Percentiles rank a stretch among this genome's conserved stretches.
phyloP scores from a whole-genome alignment of 2,888 invertebrate genomes.

The Sminthurinus aureus region DNA sequence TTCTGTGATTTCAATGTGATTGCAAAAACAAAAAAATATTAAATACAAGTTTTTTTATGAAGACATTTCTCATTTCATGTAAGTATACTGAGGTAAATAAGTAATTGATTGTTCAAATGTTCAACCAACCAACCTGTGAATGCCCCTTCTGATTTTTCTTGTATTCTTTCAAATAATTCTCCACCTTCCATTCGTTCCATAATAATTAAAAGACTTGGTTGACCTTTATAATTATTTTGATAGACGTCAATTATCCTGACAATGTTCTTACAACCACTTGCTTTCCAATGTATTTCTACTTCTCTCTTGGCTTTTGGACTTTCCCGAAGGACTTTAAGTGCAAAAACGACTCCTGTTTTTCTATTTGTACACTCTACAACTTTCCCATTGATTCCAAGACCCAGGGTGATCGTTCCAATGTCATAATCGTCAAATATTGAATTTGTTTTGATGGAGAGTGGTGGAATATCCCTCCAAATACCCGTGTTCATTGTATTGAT shows the following conservation, averaged over 20 bases:
- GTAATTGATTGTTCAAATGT: too few relatives aligned
- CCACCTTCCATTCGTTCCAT: conserved; percentile 98
- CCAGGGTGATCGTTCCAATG: conserved; percentile 90
- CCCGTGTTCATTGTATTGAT: conserved; percentile 17
- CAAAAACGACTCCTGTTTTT: conserved; percentile 79
- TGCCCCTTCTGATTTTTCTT: conserved; percentile 91
- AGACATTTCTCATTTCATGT: too few relatives aligned
- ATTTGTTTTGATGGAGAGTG: conserved; percentile 71
- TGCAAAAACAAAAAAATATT: too few relatives aligned
- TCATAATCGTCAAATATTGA: conserved; percentile 90
- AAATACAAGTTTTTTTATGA: too few relatives aligned
- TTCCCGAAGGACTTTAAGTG: conserved; percentile 90
- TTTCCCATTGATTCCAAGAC: conserved; percentile 98
- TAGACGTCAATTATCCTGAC: conserved; percentile 94
- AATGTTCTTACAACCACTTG: conserved; percentile 89
- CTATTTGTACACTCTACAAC: conserved; percentile 92
- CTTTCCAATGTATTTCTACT: conserved; percentile 95
- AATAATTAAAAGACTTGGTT: conserved; percentile 92
- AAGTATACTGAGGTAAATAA: too few relatives aligned
- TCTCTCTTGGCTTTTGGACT: conserved; percentile 71
- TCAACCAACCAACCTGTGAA: conserved; percentile 78
- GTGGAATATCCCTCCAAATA: conserved; percentile 48
- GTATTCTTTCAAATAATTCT: conserved; percentile 95
- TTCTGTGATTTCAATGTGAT: background rate
- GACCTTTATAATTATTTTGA: conserved; percentile 92